Evolutionary conservation across 1,140 invertebrate species (phyloP), one percentile per base, ranked within the genome.

Genomic region (Trichonephila clavipes): DNA sequence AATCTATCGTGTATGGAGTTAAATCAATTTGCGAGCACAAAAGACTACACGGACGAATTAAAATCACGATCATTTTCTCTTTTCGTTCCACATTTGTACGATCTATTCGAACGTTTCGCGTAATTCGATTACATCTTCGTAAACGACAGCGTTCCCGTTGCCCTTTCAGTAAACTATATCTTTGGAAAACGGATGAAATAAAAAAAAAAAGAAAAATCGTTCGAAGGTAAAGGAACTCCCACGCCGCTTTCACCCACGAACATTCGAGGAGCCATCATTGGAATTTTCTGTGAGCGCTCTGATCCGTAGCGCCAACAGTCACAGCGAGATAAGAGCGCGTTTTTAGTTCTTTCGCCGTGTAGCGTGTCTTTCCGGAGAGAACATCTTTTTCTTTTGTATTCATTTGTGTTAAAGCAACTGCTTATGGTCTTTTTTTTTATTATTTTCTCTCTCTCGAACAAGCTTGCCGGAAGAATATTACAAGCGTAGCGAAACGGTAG

Each of bases 161-260:
- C 72, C 72, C 34, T 77, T 77, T 6, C 2, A 12, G 51, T 51
- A 51, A 51, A 51, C 51, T 51, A 51, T 51, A 51, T 51, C 51
- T 51, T 51, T 2, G 51, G 51, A 51, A 51, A 51, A 51, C 51
- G 51, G 51, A 51, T 51, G 51, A 51, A 28, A 77, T 28, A 69
- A 69, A 21, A 10, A 21, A 69, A 21, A 69, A 24, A 69, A 34
- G 6, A 40, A 40, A 77, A 77, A 77, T 10, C 16, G 34, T 77
- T 77, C 72, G 72, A 77, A 77, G 72, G 72, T 77, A 77, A 77
- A 77, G 34, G 72, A 77, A 77, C 72, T 77, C 14, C 51, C 24
- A 24, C 66, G 24, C 28, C 14, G 28, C 34, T 77, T 40, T 77
- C 72, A 77, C 72, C 28, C 72, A 77, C 72, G 72, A 77, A 34